Evolutionary conservation across 2,888 invertebrate genomes (phyloP), one percentile per base, ranked within the genome.

Genomic region (Tigriopus californicus): DNA sequence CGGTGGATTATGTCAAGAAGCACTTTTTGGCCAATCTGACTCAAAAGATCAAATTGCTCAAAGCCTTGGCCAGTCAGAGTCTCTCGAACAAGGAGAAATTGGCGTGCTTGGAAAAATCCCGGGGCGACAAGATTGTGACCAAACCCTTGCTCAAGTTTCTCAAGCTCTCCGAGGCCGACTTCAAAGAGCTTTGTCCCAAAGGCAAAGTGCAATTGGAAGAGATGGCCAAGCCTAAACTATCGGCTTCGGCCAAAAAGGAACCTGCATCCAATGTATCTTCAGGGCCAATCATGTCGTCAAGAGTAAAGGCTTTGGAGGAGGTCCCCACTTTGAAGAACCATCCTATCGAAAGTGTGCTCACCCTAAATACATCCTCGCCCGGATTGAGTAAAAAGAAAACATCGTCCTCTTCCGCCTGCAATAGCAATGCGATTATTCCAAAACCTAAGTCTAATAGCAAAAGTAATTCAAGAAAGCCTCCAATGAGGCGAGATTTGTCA

Each of bases 1-100:
- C 91, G 57, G 90, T 91, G 20, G 86, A 91, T 69, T 92, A 85
- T 74, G 88, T 88, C 57, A 83, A 85, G 69, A 88, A 90, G 66
- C 84, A 87, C 65, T 76, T 92, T 18, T 81, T 90, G 63, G 82
- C 83, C 69, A 85, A 81, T 68, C 75, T 89, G 15, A 8, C 41
- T 1, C 41, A 18, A 1, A 54, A 54, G 41, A 5, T 54, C 20
- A 20, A 41, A 44, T 40, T 25, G 18, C 54, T 54, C 41, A 24
- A 33, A 10, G 40, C 41, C 15, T 22, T 54, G 41, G 18, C 8
- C 41, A n/a, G 18, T 5, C 3, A 44, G 18, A 15, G 15, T 5
- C n/a, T n/a, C 15, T n/a, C 18, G 5, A 18, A 44, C 10, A 44
- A 10, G 10, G 15, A 44, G 44, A 18, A n/a, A 44, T 15, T 44